Conservation (phyloP, 2,888 invertebrate species). For the Ormyrus labotus region DNA sequence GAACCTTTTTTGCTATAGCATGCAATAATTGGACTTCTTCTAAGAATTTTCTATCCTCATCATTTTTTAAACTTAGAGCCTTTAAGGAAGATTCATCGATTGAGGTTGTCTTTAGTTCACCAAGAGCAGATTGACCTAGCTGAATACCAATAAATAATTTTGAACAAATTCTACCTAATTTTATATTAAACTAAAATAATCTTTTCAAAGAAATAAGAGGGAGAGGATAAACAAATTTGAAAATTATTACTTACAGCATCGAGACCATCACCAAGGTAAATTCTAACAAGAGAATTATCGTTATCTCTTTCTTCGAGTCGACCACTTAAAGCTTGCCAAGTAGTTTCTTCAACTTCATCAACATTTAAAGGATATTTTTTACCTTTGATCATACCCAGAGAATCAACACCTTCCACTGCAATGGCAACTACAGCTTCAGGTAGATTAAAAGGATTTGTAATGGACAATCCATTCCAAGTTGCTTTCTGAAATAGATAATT, state of each 20-base stretch:
- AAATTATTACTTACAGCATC: constrained; percentile 79
- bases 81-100: constrained; percentile 68
- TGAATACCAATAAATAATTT: constrained; percentile 54
- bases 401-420: constrained; percentile 82
- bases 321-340: constrained; percentile 79
- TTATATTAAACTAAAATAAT: not conserved
- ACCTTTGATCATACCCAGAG: constrained; percentile 65
- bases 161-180: constrained; percentile 10
- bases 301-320: constrained; percentile 81
- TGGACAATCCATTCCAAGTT: constrained; percentile 83
- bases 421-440: constrained; percentile 85
- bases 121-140: constrained; percentile 73
- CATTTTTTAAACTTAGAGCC: constrained; percentile 67
- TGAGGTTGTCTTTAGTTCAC: constrained; percentile 69
- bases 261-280: constrained; percentile 81
- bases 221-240: no score
- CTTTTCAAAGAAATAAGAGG: constrained; percentile 7
- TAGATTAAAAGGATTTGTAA: constrained; percentile 84
- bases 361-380: constrained; percentile 80
- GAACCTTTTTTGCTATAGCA: constrained; percentile 78
- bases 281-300: constrained; percentile 80
- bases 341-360: constrained; percentile 81
- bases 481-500: constrained; percentile 76
- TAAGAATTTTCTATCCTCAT: constrained; percentile 81
- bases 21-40: constrained; percentile 80